A percentile compares a stretch with the other conserved stretches of the same genome.
Evolutionary conservation across 2,113 vertebrate genomes (phyloP).

Genomic region (Fregata magnificens): DNA sequence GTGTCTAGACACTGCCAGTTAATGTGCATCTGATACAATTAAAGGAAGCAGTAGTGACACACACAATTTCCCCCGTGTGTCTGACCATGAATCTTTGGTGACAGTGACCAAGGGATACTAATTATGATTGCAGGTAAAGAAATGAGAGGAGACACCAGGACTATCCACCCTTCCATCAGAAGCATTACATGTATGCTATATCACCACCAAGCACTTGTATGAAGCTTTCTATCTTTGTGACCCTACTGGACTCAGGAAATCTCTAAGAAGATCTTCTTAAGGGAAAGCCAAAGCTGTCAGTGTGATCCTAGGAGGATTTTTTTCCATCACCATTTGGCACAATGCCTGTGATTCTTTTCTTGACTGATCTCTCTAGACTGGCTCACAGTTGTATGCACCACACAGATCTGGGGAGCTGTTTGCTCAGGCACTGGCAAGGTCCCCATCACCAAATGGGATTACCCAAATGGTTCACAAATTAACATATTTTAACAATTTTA

Average conservation of each 20-base stretch:
- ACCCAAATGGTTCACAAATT: not conserved
- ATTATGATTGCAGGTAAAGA: not conserved
- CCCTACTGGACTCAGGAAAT: not conserved
- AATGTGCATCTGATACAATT: not conserved
- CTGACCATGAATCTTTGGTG: not conserved
- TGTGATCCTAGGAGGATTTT: not conserved
- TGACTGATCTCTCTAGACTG: not conserved
- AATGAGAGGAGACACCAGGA: not conserved
- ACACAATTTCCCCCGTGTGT: not conserved
- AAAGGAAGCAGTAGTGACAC: not conserved
- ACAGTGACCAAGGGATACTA: not conserved
- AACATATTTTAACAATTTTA: not conserved
- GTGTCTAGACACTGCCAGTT: not conserved
- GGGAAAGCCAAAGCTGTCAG: not conserved
- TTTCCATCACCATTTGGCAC: not conserved
- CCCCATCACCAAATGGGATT: not conserved
- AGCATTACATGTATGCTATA: not conserved
- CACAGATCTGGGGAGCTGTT: not conserved
- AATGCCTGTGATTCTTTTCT: not conserved
- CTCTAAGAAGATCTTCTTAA: not conserved
- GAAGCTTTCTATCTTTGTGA: not conserved
- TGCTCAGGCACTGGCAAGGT: not conserved
- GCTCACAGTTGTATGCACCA: not conserved
- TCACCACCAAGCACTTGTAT: not conserved
- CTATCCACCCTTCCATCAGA: not conserved